Conservation (phyloP, 92 coral and sea anemone species). For the Diadumene lineata region DNA sequence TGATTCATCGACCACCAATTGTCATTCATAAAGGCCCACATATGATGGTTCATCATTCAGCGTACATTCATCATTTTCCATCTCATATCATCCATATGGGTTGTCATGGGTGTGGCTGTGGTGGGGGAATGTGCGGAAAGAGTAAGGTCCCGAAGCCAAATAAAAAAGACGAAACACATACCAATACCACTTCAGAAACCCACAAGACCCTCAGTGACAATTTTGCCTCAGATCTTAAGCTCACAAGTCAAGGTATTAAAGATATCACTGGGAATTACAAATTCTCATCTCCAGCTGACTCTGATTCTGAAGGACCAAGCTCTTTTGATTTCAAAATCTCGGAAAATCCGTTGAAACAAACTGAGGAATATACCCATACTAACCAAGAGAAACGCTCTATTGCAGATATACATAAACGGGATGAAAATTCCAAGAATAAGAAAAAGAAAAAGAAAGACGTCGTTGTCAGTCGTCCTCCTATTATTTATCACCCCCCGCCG, state of each 20-base stretch:
- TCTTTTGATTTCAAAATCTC: conserved; percentile 32
- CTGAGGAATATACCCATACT: conserved; percentile 29
- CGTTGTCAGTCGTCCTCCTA: conserved; percentile 98
- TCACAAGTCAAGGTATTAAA: conserved; percentile 17
- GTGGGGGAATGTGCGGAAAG: conserved; percentile 82
- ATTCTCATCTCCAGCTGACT: conserved; percentile 18
- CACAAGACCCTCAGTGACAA: conserved; percentile 16
- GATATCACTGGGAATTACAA: conserved; percentile 26
- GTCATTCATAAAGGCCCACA: conserved; percentile 85
- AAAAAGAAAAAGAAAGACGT: conserved; percentile 95
- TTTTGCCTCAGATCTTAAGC: conserved; percentile 33
- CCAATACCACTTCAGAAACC: not conserved
- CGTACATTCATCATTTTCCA: conserved; percentile 85
- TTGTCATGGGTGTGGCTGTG: conserved; percentile 86
- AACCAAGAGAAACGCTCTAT: conserved; percentile 69
- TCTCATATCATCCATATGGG: conserved; percentile 82
- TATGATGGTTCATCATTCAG: conserved; percentile 79
- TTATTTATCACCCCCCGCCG: conserved; percentile 98
- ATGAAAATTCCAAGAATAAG: conserved; percentile 20
- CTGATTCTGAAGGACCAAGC: conserved; percentile 36
- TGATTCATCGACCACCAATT: conserved; percentile 92
- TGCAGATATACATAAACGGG: conserved; percentile 50
- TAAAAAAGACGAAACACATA: conserved; percentile 5
- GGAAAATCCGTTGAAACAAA: conserved; percentile 38
- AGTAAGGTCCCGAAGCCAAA: conserved; percentile 17